A percentile compares a stretch with the other conserved stretches of the same genome.
These are phyloP conservation scores for Drosophila pallidifrons DNA, from an alignment of 1,140 invertebrate species.

Conservation along the genomic window DNA sequence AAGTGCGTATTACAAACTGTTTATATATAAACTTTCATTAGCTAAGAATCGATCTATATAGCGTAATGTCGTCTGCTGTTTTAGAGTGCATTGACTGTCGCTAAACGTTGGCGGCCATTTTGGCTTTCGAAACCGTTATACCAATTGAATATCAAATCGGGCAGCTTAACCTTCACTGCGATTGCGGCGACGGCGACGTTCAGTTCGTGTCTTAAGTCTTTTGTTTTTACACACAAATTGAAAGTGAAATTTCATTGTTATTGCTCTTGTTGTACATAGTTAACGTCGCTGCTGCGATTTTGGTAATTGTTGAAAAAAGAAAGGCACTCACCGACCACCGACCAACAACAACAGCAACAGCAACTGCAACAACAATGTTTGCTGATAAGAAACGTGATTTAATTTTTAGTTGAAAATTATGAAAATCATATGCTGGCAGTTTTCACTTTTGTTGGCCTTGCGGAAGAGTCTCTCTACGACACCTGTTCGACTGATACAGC, in stretches of 20 bases:
- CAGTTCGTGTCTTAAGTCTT: slow-evolving; percentile 78
- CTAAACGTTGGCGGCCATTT: slow-evolving; percentile 42
- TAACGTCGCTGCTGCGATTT: slow-evolving; percentile 59
- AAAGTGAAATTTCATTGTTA: slow-evolving; percentile 79
- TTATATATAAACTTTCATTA: not conserved
- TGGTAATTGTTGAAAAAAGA: slow-evolving; percentile 80
- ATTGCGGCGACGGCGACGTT: slow-evolving; percentile 7
- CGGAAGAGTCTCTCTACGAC: slow-evolving; percentile 15
- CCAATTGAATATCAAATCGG: slow-evolving; percentile 78
- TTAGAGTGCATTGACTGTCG: slow-evolving; percentile 61
- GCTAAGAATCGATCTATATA: slow-evolving; percentile 48
- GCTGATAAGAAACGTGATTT: slow-evolving; percentile 81
- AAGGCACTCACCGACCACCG: slow-evolving; percentile 65
- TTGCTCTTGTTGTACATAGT: slow-evolving; percentile 33
- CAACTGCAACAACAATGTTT: slow-evolving; percentile 6
- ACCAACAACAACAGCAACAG: slow-evolving; percentile 10
- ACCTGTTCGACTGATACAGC: not conserved
- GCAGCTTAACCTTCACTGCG: slow-evolving; percentile 71
- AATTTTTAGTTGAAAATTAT: slow-evolving; percentile 78
- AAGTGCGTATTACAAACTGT: slow-evolving; percentile 44
- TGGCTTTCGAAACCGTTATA: slow-evolving; percentile 75
- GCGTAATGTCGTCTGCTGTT: not conserved
- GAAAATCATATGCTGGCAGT: slow-evolving; percentile 62
- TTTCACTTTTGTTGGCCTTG: slow-evolving; percentile 76
- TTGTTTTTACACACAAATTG: slow-evolving; percentile 69